phyloP scores from a whole-genome alignment of 2,888 invertebrate species.

The Tenthredo scrophulariae region DNA sequence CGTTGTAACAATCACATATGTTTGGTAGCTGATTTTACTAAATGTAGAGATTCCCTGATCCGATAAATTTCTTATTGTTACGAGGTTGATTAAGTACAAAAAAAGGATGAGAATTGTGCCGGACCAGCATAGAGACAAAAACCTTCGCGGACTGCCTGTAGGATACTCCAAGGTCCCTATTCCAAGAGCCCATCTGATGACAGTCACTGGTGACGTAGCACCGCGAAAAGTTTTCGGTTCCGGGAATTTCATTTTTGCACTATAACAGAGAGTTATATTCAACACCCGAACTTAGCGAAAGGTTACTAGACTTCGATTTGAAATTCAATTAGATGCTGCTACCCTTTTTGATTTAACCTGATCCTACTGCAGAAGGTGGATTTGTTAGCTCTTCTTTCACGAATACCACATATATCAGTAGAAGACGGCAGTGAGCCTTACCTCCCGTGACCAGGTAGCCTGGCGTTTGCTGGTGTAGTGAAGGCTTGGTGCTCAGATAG shows the following conservation, averaged over 20 bases:
- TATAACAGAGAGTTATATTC: not conserved
- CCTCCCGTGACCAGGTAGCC: not conserved
- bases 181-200: conserved; percentile 59
- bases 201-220: conserved; percentile 55
- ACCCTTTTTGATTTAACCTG: not conserved
- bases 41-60: not conserved
- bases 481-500: not conserved
- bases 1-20: not conserved
- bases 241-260: conserved; percentile 12
- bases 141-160: conserved; percentile 55
- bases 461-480: not conserved
- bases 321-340: not conserved
- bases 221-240: conserved; percentile 54
- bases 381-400: not conserved
- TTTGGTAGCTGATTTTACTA: not conserved
- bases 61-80: not conserved
- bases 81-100: conserved; percentile 7
- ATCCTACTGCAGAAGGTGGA: not conserved
- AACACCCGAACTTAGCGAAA: not conserved
- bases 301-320: not conserved
- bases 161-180: conserved; percentile 61
- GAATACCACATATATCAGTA: not conserved
- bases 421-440: not conserved
- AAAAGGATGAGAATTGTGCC: not conserved
- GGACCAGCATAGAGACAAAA: conserved; percentile 11